Evolutionary conservation across 2,797 vertebrate species (phyloP), one percentile per base, ranked within the genome.

Genomic region (Sebastes kiyomatsui): DNA sequence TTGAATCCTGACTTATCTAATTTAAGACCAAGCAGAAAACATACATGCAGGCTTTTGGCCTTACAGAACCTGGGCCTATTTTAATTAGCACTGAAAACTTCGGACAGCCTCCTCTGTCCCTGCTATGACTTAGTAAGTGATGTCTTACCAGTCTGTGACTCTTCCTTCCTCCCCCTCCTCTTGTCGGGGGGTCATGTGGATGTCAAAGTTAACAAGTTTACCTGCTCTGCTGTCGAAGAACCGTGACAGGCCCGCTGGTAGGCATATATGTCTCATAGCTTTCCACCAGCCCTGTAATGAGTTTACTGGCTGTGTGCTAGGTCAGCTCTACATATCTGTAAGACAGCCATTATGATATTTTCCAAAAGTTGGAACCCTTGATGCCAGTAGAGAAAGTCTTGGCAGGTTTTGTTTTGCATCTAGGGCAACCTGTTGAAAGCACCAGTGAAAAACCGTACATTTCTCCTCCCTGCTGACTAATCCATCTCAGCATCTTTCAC

Each of bases 1-100:
- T 30, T 72, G 79, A 72, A 79, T 87, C 62, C 27, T 68, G 56
- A 82, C 67, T 52, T 46, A 46, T 85, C 67, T 75, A 79, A 84
- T 90, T 83, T 72, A 65, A 77, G 72, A 77, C 55, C 66, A 70
- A 77, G 80, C 61, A 72, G 61, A 67, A 75, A 75, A 68, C 78
- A 54, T 33, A 65, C 61, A 77, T 77, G 54, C 71, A 65, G 72
- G 33, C 49, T 46, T 64, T 72, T 68, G 78, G 74, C 80, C 76
- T 82, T 65, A 60, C 54, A 83, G 80, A 80, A 82, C 83, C 74
- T 67, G 35, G 46, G 55, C 66, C 80, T 58, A 22, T 87, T 87
- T 67, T 88, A 86, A 92, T 89, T 90, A 79, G 46, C 69, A 60
- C 30, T 65, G 70, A 82, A 85, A 83, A 90, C 66, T 81, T 76